Base-by-base conservation (phyloP, 2,888 invertebrate species). In the Ceratothoa steindachneri region DNA sequence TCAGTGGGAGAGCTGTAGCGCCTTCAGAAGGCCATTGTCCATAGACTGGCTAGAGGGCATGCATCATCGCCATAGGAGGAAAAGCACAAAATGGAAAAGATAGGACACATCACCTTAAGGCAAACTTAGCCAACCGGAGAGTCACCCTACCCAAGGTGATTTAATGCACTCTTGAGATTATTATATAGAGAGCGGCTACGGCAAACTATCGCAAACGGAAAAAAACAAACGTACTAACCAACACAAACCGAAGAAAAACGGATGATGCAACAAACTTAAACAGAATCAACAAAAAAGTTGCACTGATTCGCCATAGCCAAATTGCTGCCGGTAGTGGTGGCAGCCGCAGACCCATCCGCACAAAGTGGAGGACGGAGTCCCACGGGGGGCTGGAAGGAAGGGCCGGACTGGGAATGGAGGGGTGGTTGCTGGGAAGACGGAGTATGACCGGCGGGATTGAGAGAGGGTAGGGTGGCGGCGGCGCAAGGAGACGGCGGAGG, bases 281-380 rank as follows among this genome's bases (percentile, higher is more conserved):
- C 78, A 41, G 78, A 78, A 67, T 78, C 78, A 73, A 78, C 73
- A 73, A 78, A 78, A 73, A 75, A 78, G 73, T 75, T 75, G 73
- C 75, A 75, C 15, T 75, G 78, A 67, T 78, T 78, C 53, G 74
- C 75, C 78, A 78, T 78, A 55, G 78, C 78, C 55, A 73, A 53
- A 71, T 73, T 75, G 75, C 75, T 74, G 68, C 77, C 74, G 66
- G 67, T 76, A 30, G 75, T 76, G 60, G 72, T 76, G 64, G 72
- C 75, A 30, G 75, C 72, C 70, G 72, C 41, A 41, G 41, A 41
- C 41, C 5, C 41, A 41, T 41, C 41, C 5, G 41, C 5, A 41
- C 22, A n/a, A 65, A 64, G 69, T n/a, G 28, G 65, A 19, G 65
- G 66, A 28, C 41, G 65, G 41, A 15, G 15, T 3, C 30, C 19